These are phyloP conservation scores for Papilio demoleus DNA, from an alignment of 2,888 invertebrate species.

Conservation along the genomic window DNA sequence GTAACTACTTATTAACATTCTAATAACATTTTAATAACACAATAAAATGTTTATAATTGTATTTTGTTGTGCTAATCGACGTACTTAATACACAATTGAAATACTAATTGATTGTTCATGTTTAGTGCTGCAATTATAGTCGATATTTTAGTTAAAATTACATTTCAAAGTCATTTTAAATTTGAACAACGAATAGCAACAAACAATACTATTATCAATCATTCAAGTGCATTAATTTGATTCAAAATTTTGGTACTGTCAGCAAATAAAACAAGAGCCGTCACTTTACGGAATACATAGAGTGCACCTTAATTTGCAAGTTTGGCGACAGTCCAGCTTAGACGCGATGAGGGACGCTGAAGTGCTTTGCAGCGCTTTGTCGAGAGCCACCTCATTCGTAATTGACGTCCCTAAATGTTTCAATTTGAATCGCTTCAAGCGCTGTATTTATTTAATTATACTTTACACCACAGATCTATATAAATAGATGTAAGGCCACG, in stretches of 20 bases:
- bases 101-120: background rate
- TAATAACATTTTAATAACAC: background rate
- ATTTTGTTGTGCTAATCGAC: background rate
- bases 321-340: conserved; percentile 38
- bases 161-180: too few relatives aligned
- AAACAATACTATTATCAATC: background rate
- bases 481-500: too few relatives aligned
- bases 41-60: background rate
- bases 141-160: too few relatives aligned
- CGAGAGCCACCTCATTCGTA: conserved; percentile 26
- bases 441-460: conserved; percentile 6
- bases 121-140: too few relatives aligned
- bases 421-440: conserved; percentile 18
- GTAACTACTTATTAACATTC: background rate
- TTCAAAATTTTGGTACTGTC: conserved; percentile 13
- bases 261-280: conserved; percentile 30
- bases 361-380: conserved; percentile 28
- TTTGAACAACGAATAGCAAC: too few relatives aligned
- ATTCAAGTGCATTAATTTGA: conserved; percentile 1
- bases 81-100: background rate
- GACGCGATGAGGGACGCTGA: conserved; percentile 26
- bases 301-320: conserved; percentile 39
- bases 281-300: conserved; percentile 30
- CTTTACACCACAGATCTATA: background rate
- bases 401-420: conserved; percentile 31